Percentiles rank a stretch among this genome's conserved stretches.
Conservation (phyloP, 2,113 vertebrate genomes). For the Rattus norvegicus region DNA sequence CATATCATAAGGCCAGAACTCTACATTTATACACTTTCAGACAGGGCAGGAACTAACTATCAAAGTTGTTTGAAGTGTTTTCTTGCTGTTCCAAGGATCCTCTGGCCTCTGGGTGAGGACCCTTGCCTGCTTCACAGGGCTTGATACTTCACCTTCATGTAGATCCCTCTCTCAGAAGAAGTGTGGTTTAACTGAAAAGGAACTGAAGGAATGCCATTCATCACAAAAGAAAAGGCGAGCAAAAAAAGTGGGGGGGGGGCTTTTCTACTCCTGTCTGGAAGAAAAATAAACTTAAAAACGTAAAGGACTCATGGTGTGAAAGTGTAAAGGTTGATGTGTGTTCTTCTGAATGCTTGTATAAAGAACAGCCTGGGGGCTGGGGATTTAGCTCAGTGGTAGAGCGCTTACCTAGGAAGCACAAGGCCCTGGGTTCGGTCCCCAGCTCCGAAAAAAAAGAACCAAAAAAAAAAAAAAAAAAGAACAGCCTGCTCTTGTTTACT, state of each 20-base stretch:
- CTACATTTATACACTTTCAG: not conserved
- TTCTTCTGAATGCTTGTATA: constrained; percentile 55
- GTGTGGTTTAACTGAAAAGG: not conserved
- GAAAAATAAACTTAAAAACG: not conserved
- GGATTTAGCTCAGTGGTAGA: too few relatives aligned
- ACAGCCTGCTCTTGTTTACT: constrained; percentile 63
- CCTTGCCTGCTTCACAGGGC: not conserved
- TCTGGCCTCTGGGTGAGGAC: not conserved
- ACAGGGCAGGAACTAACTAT: not conserved
- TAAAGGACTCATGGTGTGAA: not conserved
- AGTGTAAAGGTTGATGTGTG: too few relatives aligned
- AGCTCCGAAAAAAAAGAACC: too few relatives aligned
- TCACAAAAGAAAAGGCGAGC: not conserved
- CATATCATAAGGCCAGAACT: not conserved
- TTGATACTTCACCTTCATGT: fast-evolving
- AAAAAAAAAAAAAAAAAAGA: too few relatives aligned
- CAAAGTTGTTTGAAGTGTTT: constrained; percentile 16
- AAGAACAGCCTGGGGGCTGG: constrained; percentile 45
- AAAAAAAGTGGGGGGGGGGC: fast-evolving
- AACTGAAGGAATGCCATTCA: not conserved
- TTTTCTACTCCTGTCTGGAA: not conserved
- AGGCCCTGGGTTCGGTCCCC: too few relatives aligned
- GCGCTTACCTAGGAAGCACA: too few relatives aligned
- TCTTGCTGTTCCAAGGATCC: not conserved
- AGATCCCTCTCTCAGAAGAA: not conserved